Conservation (phyloP, 2,113 vertebrate species). For the Syngnathus typhle region DNA sequence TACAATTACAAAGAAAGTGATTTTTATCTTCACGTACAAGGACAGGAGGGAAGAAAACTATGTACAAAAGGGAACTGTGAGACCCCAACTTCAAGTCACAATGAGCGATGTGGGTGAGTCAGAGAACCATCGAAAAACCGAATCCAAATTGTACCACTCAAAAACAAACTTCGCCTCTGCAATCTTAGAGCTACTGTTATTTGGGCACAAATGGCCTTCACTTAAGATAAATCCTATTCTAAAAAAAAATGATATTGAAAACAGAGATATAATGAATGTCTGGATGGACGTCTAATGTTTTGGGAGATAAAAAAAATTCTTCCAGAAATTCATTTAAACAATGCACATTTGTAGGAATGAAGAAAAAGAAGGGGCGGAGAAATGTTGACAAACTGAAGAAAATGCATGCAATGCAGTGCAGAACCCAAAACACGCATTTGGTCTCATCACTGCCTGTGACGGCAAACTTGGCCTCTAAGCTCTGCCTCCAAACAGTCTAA, state of each 20-base stretch:
- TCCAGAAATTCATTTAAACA: conserved; percentile 19
- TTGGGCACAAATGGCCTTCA: conserved; percentile 38
- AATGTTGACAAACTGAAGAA: conserved; percentile 1
- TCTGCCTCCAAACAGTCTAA: conserved; percentile 2
- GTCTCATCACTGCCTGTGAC: not conserved
- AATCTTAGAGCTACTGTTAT: not conserved
- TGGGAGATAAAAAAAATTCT: conserved; percentile 16
- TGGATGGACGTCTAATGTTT: conserved; percentile 6
- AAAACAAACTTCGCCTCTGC: conserved; percentile 23
- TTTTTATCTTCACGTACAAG: conserved; percentile 61
- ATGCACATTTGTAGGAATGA: conserved; percentile 38
- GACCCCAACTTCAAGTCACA: conserved; percentile 53
- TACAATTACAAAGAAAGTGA: conserved; percentile 60
- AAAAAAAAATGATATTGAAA: conserved; percentile 28
- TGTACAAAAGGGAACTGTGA: conserved; percentile 69
- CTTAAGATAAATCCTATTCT: conserved; percentile 35
- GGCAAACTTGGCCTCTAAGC: not conserved
- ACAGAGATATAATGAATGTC: not conserved
- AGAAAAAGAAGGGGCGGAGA: conserved; percentile 14
- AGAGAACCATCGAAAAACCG: conserved; percentile 6
- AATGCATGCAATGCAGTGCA: conserved; percentile 26
- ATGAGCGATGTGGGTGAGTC: conserved; percentile 34
- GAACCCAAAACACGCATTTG: conserved; percentile 5
- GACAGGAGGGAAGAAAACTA: conserved; percentile 59
- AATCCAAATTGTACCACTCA: conserved; percentile 47